Evolutionary conservation across 2,888 invertebrate species (phyloP).

Genomic region (Cetonia aurata): DNA sequence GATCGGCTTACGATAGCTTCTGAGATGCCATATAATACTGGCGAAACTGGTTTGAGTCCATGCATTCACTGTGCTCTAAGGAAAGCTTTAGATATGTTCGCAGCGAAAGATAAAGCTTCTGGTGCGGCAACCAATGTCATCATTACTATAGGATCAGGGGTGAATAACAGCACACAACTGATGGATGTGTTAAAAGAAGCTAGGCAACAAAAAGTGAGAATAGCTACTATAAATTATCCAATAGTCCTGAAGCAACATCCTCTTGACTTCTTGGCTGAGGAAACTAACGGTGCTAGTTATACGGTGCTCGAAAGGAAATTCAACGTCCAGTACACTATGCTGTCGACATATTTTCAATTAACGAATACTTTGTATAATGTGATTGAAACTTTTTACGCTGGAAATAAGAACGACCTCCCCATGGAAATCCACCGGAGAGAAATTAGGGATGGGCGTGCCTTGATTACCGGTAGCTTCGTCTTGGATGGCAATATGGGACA

Average conservation of each 20-base stretch:
- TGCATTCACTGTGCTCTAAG: slow-evolving; percentile 68
- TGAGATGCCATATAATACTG: slow-evolving; percentile 69
- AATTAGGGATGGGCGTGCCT: slow-evolving; percentile 64
- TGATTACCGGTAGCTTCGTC: slow-evolving; percentile 70
- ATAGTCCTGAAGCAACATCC: slow-evolving; percentile 64
- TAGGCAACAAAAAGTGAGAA: slow-evolving; percentile 65
- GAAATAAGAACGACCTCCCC: slow-evolving; percentile 65
- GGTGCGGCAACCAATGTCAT: slow-evolving; percentile 71
- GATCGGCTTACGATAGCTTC: slow-evolving; percentile 64
- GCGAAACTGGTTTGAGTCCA: slow-evolving; percentile 67
- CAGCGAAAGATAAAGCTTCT: slow-evolving; percentile 62
- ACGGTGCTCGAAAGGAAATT: slow-evolving; percentile 69
- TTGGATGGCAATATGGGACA: slow-evolving; percentile 69
- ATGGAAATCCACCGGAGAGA: slow-evolving; percentile 70
- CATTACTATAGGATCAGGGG: slow-evolving; percentile 71
- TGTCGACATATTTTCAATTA: slow-evolving; percentile 70
- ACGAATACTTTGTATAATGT: slow-evolving; percentile 68
- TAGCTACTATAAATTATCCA: slow-evolving; percentile 72
- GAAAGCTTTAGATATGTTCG: slow-evolving; percentile 67
- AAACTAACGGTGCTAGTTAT: slow-evolving; percentile 67
- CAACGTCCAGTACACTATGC: slow-evolving; percentile 68
- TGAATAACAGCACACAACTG: slow-evolving; percentile 65
- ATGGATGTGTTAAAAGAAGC: slow-evolving; percentile 65
- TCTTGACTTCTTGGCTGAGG: slow-evolving; percentile 67
- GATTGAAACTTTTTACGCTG: slow-evolving; percentile 67